Percentiles rank a stretch among this genome's conserved stretches.
phyloP scores from a whole-genome alignment of 2,888 invertebrate genomes.

The Drosophila suboccidentalis region DNA sequence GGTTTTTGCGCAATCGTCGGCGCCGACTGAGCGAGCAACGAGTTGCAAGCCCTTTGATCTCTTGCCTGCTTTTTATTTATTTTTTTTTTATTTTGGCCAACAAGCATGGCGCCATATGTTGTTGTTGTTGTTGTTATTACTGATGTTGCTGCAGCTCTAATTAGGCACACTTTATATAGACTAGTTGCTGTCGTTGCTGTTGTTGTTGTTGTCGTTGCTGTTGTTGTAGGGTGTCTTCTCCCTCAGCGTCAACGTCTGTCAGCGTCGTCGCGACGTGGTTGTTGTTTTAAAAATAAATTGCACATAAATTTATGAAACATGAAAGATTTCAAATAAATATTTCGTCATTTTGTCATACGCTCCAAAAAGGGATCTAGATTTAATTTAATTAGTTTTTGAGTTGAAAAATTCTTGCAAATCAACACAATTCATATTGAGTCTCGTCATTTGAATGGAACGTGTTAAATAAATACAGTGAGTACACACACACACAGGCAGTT shows the following conservation, averaged over 20 bases:
- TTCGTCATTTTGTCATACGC: conserved; percentile 69
- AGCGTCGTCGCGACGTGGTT: conserved; percentile 49
- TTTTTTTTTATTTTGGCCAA: conserved; percentile 54
- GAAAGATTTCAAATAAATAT: conserved; percentile 82
- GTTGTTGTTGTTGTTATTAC: conserved; percentile 41
- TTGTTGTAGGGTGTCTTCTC: conserved; percentile 11
- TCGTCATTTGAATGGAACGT: conserved; percentile 15
- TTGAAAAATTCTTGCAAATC: neutral
- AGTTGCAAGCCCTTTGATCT: conserved; percentile 57
- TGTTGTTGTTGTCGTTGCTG: neutral
- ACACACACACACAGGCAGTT: conserved; percentile 1
- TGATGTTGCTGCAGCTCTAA: conserved; percentile 68
- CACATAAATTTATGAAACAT: conserved; percentile 80
- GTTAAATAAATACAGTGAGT: conserved; percentile 12
- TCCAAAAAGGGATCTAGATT: conserved; percentile 3
- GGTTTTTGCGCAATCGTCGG: conserved; percentile 55
- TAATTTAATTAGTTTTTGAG: conserved; percentile 48
- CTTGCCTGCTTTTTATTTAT: conserved; percentile 16
- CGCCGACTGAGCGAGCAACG: conserved; percentile 20
- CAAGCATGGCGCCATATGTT: conserved; percentile 70
- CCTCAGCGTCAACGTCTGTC: conserved; percentile 48
- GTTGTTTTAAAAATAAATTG: conserved; percentile 77
- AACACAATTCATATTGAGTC: neutral
- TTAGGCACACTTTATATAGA: conserved; percentile 70
- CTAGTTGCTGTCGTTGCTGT: conserved; percentile 17